phyloP scores from a whole-genome alignment of 2,113 vertebrate species.

The Platichthys stellatus region DNA sequence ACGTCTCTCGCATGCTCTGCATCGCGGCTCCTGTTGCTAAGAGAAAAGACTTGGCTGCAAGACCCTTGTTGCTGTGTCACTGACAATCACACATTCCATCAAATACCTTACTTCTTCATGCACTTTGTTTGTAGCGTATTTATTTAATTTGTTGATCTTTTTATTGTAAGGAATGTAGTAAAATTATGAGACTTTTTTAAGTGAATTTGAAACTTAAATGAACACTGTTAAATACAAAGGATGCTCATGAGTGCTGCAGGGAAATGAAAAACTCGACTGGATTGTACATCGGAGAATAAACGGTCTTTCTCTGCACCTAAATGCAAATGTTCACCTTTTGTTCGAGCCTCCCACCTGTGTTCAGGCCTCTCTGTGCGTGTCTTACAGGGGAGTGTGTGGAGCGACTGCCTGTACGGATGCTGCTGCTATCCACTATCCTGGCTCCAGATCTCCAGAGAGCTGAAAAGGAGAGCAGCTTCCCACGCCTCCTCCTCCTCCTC shows the following conservation, averaged over 20 bases:
- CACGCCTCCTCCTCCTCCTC: slow-evolving; percentile 64
- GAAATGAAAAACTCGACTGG: background rate
- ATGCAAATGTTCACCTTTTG: slow-evolving; percentile 58
- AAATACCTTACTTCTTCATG: too few relatives aligned
- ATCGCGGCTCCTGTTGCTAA: slow-evolving; percentile 36
- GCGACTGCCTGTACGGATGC: slow-evolving; percentile 81
- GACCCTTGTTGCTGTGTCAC: background rate
- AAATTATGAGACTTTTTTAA: background rate
- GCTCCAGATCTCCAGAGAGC: slow-evolving; percentile 81
- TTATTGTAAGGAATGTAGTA: background rate
- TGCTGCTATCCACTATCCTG: slow-evolving; percentile 81
- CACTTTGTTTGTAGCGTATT: too few relatives aligned
- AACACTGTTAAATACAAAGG: too few relatives aligned
- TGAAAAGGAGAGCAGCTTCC: slow-evolving; percentile 77
- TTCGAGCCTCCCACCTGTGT: slow-evolving; percentile 54
- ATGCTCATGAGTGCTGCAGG: background rate
- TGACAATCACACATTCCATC: background rate
- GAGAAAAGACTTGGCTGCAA: slow-evolving; percentile 35
- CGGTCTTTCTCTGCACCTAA: slow-evolving; percentile 26
- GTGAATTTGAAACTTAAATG: too few relatives aligned
- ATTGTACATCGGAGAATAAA: background rate
- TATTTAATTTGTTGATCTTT: background rate
- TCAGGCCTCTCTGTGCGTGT: slow-evolving; percentile 20
- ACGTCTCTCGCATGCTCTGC: slow-evolving; percentile 14
- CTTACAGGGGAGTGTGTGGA: slow-evolving; percentile 76